A percentile compares a stretch with the other conserved stretches of the same genome.
These are phyloP conservation scores for Saccostrea glomerata DNA, from an alignment of 1,140 invertebrate genomes.

Conservation along the genomic window DNA sequence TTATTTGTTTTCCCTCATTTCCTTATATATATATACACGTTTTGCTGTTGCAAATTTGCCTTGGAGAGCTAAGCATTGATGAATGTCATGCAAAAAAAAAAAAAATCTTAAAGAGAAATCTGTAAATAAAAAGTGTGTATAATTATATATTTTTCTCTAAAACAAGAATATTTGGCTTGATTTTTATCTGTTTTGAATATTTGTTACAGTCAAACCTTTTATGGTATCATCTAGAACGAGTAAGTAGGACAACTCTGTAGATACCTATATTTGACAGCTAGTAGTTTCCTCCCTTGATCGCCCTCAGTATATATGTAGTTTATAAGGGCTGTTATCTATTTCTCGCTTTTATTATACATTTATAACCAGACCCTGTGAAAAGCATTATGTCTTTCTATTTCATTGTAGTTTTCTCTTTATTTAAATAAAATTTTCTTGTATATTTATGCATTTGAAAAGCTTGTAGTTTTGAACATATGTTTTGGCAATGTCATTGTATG, in stretches of 20 bases:
- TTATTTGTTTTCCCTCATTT: neutral
- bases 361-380: neutral
- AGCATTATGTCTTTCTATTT: neutral
- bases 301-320: neutral
- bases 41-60: slow-evolving; percentile 10
- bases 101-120: neutral
- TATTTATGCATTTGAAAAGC: neutral
- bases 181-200: slow-evolving; percentile 44
- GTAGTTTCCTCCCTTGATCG: slow-evolving; percentile 23
- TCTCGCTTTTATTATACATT: slow-evolving; percentile 34
- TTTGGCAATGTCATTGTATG: too few relatives aligned
- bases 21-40: neutral
- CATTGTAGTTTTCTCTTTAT: slow-evolving; percentile 23
- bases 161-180: neutral
- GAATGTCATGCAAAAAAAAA: neutral
- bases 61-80: slow-evolving; percentile 20
- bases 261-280: slow-evolving; percentile 9
- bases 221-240: slow-evolving; percentile 70
- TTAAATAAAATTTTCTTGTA: neutral
- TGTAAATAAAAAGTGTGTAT: neutral
- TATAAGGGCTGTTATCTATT: neutral
- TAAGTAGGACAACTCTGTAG: slow-evolving; percentile 58
- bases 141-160: too few relatives aligned
- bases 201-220: slow-evolving; percentile 68
- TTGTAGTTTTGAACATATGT: neutral